phyloP scores from a whole-genome alignment of 2,113 vertebrate genomes.

The Dendrocopos noguchii region DNA sequence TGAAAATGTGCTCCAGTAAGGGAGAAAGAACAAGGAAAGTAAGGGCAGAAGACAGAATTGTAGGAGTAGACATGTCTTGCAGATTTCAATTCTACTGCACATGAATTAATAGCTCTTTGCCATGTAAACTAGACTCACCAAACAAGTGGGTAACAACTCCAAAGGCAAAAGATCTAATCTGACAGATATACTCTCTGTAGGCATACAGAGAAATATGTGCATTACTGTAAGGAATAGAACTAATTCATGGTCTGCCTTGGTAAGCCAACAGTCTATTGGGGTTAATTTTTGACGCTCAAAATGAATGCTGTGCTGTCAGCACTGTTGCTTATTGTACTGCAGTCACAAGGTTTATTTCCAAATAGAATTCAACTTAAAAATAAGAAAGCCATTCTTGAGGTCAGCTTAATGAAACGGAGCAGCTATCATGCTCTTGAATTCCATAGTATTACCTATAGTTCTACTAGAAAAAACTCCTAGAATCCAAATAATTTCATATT shows the following conservation, averaged over 20 bases:
- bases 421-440: not conserved
- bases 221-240: not conserved
- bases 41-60: not conserved
- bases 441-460: not conserved
- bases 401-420: not conserved
- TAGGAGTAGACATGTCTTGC: not conserved
- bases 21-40: not conserved
- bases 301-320: rapidly evolving
- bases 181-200: not conserved
- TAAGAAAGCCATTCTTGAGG: not conserved
- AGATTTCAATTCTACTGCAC: not conserved
- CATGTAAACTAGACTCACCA: not conserved
- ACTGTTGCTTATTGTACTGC: not conserved
- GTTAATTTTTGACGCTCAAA: not conserved
- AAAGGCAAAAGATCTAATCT: not conserved
- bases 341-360: not conserved
- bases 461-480: not conserved
- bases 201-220: not conserved
- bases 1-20: not conserved
- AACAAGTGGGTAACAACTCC: not conserved
- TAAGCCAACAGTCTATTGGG: not conserved
- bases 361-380: not conserved
- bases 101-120: not conserved
- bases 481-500: not conserved
- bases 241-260: not conserved